These are phyloP conservation scores for Lepus europaeus DNA, from an alignment of 2,113 vertebrate genomes.

Conservation along the genomic window DNA sequence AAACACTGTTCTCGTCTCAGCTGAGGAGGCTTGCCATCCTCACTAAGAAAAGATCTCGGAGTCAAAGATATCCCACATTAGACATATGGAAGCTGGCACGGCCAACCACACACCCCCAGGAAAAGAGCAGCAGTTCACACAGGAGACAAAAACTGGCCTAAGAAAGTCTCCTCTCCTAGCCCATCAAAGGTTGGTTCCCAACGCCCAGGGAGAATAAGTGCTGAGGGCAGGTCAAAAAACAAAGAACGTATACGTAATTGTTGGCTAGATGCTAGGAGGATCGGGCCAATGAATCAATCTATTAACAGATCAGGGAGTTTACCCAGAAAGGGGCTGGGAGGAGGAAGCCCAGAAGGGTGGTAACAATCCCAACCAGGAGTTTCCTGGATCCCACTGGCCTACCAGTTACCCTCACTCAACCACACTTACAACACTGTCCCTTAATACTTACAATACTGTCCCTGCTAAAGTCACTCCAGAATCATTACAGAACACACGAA, in stretches of 20 bases:
- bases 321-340: neutral
- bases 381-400: neutral
- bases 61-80: neutral
- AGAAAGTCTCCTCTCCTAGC: neutral
- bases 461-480: neutral
- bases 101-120: neutral
- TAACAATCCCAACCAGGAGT: neutral
- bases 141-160: neutral
- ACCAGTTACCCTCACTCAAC: neutral
- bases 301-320: conserved; percentile 47
- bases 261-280: neutral
- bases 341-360: neutral
- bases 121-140: neutral
- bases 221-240: conserved; percentile 25
- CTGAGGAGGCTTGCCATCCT: neutral
- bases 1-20: neutral
- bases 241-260: neutral
- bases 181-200: neutral
- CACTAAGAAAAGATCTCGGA: neutral
- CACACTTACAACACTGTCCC: neutral
- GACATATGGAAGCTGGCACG: neutral
- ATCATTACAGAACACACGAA: neutral
- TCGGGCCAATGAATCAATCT: neutral
- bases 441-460: neutral
- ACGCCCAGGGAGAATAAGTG: conserved; percentile 2